phyloP scores from a whole-genome alignment of 2,797 vertebrate genomes.

The Sebastes hubbsi region DNA sequence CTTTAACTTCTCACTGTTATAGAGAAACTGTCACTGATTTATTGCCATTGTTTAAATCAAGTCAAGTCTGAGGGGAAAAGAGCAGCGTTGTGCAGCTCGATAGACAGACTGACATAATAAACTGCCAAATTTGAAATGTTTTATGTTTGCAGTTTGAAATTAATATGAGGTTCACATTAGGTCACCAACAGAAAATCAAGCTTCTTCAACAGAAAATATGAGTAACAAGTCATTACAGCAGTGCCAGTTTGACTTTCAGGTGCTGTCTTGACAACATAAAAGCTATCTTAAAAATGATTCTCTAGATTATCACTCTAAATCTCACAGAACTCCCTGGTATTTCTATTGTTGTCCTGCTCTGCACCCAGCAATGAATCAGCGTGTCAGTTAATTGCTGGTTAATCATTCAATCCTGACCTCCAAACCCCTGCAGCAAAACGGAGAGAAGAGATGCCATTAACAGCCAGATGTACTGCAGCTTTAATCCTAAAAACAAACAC shows the following conservation, averaged over 20 bases:
- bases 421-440: conserved; percentile 53
- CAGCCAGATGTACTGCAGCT: conserved; percentile 33
- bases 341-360: conserved; percentile 18
- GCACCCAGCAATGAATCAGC: conserved; percentile 45
- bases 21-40: neutral
- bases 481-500: conserved; percentile 58
- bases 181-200: neutral
- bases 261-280: neutral
- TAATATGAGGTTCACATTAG: neutral
- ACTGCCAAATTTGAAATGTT: neutral
- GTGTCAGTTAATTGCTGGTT: conserved; percentile 55
- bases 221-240: neutral
- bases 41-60: neutral
- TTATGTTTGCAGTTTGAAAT: neutral
- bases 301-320: conserved; percentile 2
- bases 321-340: conserved; percentile 14
- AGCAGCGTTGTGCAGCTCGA: neutral
- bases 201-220: neutral
- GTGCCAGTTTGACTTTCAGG: conserved; percentile 7
- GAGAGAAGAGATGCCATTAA: conserved; percentile 50
- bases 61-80: neutral
- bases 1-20: neutral
- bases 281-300: neutral
- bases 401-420: conserved; percentile 64
- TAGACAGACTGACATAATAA: neutral